phyloP scores from a whole-genome alignment of 2,113 vertebrate species.

The Hemibagrus wyckioides region DNA sequence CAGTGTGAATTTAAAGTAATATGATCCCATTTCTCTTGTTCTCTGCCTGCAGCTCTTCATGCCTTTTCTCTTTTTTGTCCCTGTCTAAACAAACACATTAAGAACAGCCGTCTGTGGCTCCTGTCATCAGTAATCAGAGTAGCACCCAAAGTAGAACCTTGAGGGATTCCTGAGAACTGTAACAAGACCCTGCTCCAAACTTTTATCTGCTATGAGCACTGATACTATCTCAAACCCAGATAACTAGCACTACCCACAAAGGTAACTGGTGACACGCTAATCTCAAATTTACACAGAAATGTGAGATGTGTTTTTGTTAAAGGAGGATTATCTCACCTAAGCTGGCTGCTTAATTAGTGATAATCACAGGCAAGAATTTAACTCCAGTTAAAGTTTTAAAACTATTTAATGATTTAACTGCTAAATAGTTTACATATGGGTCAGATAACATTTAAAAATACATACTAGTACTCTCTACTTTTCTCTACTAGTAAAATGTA shows the following conservation, averaged over 20 bases:
- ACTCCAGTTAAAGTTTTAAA: not conserved
- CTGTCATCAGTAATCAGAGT: conserved; percentile 50
- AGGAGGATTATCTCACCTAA: conserved; percentile 8
- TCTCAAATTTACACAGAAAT: conserved; percentile 13
- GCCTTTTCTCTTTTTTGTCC: conserved; percentile 34
- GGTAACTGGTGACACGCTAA: conserved; percentile 31
- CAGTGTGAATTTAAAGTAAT: conserved; percentile 69
- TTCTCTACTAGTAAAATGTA: not conserved
- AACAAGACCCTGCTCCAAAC: conserved; percentile 29
- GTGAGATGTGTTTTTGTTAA: conserved; percentile 34
- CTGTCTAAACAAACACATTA: conserved; percentile 59
- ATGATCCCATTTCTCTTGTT: conserved; percentile 58
- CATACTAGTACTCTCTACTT: not conserved
- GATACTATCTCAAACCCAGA: conserved; percentile 52
- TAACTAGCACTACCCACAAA: not conserved
- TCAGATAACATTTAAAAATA: not conserved
- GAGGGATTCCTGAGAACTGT: conserved; percentile 16
- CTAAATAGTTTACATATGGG: not conserved
- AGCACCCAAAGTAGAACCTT: conserved; percentile 34
- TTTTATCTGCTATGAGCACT: conserved; percentile 2
- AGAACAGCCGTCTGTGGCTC: conserved; percentile 31
- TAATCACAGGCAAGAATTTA: not conserved
- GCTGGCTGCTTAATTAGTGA: not conserved
- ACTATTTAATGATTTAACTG: not conserved
- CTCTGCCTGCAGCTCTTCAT: conserved; percentile 44